A percentile compares a stretch with the other conserved stretches of the same genome.
phyloP scores from a whole-genome alignment of 2,797 vertebrate species.

The Odontamblyopus lacepedii region DNA sequence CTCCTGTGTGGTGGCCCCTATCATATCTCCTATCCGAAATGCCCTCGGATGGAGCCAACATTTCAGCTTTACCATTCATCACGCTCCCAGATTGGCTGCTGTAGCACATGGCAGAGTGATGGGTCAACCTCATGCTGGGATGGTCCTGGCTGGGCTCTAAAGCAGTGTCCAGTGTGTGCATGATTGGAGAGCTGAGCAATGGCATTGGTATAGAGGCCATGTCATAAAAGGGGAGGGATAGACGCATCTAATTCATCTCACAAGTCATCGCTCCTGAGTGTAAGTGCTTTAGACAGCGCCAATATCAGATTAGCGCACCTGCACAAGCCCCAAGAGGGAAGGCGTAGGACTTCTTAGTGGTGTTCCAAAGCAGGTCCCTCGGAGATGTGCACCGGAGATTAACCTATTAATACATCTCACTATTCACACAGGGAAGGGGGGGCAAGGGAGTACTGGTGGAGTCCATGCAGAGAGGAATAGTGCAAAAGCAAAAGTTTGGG shows the following conservation, averaged over 20 bases:
- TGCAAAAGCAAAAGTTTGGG: background rate
- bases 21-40: conserved; percentile 67
- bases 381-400: conserved; percentile 77
- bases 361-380: conserved; percentile 69
- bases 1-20: conserved; percentile 60
- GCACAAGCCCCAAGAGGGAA: conserved; percentile 74
- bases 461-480: conserved; percentile 29
- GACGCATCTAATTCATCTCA: conserved; percentile 51
- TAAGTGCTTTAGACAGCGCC: conserved; percentile 58
- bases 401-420: conserved; percentile 87
- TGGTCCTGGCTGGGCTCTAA: conserved; percentile 62
- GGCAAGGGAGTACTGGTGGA: conserved; percentile 60
- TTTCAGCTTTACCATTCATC: conserved; percentile 79
- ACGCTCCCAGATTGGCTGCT: conserved; percentile 74
- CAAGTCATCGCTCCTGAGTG: conserved; percentile 27
- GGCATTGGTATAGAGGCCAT: conserved; percentile 41
- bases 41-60: conserved; percentile 73
- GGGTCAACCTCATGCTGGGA: conserved; percentile 71
- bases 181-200: conserved; percentile 62
- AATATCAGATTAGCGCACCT: conserved; percentile 73
- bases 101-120: conserved; percentile 68
- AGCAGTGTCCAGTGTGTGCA: conserved; percentile 55
- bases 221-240: conserved; percentile 56
- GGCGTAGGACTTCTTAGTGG: conserved; percentile 63
- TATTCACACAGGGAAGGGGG: conserved; percentile 61